A percentile compares a stretch with the other conserved stretches of the same genome.
These are phyloP conservation scores for Heterochromis multidens DNA, from an alignment of 2,113 vertebrate species.

Conservation along the genomic window DNA sequence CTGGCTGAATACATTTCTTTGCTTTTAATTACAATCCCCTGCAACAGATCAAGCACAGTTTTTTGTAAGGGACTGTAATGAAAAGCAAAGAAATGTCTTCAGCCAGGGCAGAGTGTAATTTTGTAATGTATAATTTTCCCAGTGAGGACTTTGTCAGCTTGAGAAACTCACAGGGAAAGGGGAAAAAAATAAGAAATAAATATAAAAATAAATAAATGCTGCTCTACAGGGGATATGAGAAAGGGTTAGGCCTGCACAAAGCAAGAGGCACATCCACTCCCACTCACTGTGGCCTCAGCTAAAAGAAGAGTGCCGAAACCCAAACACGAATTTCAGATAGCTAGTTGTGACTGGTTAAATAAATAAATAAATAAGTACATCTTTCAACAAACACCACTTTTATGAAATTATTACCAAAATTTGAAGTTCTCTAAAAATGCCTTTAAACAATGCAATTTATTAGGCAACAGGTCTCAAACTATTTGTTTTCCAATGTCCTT, in stretches of 20 bases:
- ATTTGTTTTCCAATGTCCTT: no score
- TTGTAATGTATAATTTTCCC: no score
- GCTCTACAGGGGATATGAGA: not conserved
- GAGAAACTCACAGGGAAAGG: not conserved
- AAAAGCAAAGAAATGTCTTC: not conserved
- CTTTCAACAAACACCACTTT: not conserved
- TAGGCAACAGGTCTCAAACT: not conserved
- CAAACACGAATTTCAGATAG: not conserved
- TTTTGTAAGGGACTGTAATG: not conserved
- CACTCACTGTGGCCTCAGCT: constrained; percentile 5
- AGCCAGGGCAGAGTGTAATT: accelerated
- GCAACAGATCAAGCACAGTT: not conserved
- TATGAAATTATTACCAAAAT: not conserved
- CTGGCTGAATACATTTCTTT: not conserved
- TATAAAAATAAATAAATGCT: constrained; percentile 3
- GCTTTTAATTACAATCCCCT: constrained; percentile 3
- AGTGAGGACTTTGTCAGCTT: no score
- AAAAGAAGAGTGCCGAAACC: not conserved
- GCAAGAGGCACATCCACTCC: not conserved
- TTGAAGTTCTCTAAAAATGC: not conserved
- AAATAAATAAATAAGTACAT: no score
- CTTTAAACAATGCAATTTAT: not conserved
- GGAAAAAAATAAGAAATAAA: not conserved
- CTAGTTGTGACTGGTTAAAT: not conserved
- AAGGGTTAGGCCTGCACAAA: not conserved